Percentiles rank a stretch among this genome's conserved stretches.
phyloP scores from a whole-genome alignment of 2,888 invertebrate species.

The Eristalis tenax region DNA sequence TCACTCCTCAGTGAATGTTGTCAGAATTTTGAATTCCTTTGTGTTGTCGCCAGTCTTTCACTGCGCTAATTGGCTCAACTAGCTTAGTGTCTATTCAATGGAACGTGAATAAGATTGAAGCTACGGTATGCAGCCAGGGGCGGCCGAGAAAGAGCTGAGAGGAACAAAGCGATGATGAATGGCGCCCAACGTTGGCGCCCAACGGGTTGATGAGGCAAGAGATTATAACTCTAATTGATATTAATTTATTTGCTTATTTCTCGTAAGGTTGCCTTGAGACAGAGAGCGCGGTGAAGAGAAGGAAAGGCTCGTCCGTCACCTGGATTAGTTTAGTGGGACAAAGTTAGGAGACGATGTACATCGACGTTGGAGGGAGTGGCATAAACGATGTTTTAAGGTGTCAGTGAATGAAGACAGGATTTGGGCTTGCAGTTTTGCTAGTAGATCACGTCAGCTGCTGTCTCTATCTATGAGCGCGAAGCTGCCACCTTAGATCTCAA shows the following conservation, averaged over 20 bases:
- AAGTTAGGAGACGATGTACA: background rate
- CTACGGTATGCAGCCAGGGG: background rate
- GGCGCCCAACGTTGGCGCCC: background rate
- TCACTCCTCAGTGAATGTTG: background rate
- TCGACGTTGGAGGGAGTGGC: no score
- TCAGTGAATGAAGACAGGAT: no score
- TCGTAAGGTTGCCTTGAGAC: background rate
- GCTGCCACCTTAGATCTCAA: no score
- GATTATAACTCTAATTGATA: background rate
- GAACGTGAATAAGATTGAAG: background rate
- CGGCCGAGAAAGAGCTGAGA: background rate
- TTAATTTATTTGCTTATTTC: background rate
- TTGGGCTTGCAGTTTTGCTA: no score
- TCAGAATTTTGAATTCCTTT: background rate
- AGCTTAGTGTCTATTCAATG: background rate
- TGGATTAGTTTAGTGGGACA: background rate
- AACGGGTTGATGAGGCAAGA: background rate
- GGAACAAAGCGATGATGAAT: background rate
- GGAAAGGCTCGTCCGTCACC: background rate
- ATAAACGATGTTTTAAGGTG: no score
- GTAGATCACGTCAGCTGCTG: no score
- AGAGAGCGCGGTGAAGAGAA: background rate
- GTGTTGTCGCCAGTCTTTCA: background rate
- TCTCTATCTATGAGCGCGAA: no score
- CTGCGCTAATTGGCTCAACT: background rate